phyloP scores from a whole-genome alignment of 2,888 invertebrate genomes.

The Agrotis clavis region DNA sequence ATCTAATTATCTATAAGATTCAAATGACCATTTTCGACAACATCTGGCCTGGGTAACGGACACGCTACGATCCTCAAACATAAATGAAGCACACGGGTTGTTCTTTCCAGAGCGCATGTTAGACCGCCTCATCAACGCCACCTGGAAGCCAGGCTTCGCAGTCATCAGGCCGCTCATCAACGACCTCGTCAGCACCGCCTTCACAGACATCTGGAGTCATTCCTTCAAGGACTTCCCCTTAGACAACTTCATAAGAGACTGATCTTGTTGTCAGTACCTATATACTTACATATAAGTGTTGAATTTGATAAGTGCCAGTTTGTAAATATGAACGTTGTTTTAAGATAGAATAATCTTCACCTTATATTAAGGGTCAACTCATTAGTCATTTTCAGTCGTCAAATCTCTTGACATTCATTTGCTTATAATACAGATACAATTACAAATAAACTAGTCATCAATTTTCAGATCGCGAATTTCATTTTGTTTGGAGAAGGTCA shows the following conservation, averaged over 20 bases:
- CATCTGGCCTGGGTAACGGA: too few species aligned
- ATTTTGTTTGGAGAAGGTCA: background rate
- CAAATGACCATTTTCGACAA: too few species aligned
- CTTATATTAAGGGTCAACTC: constrained; percentile 62
- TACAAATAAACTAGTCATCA: constrained; percentile 69
- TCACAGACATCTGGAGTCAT: constrained; percentile 95
- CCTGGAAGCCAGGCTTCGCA: constrained; percentile 95
- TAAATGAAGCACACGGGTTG: background rate
- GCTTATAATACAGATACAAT: constrained; percentile 8
- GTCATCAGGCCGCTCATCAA: constrained; percentile 95
- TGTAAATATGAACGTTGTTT: constrained; percentile 45
- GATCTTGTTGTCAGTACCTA: constrained; percentile 23
- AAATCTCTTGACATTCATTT: constrained; percentile 8
- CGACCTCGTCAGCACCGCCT: constrained; percentile 95
- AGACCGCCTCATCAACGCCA: constrained; percentile 94
- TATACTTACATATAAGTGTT: constrained; percentile 13
- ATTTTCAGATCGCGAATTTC: constrained; percentile 5
- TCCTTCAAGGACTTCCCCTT: constrained; percentile 94
- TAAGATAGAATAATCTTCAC: constrained; percentile 38
- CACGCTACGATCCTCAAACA: background rate
- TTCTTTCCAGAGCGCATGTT: constrained; percentile 91
- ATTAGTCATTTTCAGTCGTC: constrained; percentile 12
- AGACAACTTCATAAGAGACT: constrained; percentile 91
- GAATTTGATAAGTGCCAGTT: constrained; percentile 55
- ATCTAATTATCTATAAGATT: too few species aligned